Conservation (phyloP, 2,113 vertebrate species). For the Eudyptes chrysolophus region DNA sequence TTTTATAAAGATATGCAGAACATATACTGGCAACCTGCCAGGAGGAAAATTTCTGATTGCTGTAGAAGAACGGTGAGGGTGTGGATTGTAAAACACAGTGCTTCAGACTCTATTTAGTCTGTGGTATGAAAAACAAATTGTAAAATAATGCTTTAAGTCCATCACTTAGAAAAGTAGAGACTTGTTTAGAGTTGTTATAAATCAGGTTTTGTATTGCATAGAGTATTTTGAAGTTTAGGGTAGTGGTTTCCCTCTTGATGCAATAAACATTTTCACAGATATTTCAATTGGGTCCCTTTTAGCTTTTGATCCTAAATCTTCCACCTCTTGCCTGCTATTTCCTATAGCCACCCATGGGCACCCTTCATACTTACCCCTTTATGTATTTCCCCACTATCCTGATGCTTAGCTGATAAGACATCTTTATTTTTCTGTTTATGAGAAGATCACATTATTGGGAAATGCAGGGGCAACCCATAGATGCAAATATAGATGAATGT, state of each 20-base stretch:
- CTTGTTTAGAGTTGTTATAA: neutral
- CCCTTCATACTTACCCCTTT: neutral
- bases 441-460: neutral
- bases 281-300: neutral
- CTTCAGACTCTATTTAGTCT: neutral
- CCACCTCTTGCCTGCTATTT: neutral
- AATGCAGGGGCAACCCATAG: neutral
- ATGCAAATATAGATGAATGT: neutral
- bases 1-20: neutral
- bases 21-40: neutral
- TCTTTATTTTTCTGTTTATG: neutral
- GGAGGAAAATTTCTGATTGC: neutral
- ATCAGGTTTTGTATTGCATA: neutral
- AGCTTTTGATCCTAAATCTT: neutral
- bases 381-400: neutral
- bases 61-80: neutral
- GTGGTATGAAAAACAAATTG: neutral
- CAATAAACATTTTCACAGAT: neutral
- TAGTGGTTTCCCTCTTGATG: neutral
- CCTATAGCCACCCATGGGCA: neutral
- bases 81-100: neutral
- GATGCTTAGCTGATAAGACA: neutral
- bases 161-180: neutral
- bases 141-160: neutral
- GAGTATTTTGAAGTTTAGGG: neutral